Evolutionary conservation across 2,113 vertebrate species (phyloP).

Genomic region (Lathamus discolor): DNA sequence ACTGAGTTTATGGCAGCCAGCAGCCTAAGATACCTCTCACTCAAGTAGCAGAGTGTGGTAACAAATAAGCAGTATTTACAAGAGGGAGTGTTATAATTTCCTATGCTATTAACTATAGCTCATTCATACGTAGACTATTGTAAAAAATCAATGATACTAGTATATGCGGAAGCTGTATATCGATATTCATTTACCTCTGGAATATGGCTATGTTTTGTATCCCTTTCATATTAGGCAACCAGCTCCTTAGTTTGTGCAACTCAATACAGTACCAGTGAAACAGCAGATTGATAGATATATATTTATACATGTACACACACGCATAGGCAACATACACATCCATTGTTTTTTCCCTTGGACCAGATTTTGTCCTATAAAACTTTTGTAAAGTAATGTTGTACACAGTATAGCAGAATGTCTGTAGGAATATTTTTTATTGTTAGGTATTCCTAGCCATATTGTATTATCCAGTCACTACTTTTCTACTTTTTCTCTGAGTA

Average conservation of each 20-base stretch:
- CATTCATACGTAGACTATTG: not conserved
- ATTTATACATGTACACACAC: not conserved
- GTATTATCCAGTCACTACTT: not conserved
- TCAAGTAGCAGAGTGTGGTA: not conserved
- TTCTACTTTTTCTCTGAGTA: not conserved
- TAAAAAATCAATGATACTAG: constrained; percentile 37
- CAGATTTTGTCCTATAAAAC: not conserved
- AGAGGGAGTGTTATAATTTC: not conserved
- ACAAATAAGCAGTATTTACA: not conserved
- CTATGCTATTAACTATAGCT: not conserved
- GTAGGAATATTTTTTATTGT: not conserved
- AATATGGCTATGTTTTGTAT: constrained; percentile 7
- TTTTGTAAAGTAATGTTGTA: not conserved
- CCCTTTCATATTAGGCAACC: not conserved
- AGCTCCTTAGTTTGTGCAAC: not conserved
- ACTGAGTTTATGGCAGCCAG: not conserved
- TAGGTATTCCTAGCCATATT: not conserved
- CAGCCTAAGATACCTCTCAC: not conserved
- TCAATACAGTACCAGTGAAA: not conserved
- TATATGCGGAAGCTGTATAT: not conserved
- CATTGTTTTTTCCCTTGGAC: not conserved
- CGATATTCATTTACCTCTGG: constrained; percentile 9
- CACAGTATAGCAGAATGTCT: not conserved
- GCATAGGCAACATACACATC: not conserved
- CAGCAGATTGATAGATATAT: not conserved